Percentiles rank a stretch among this genome's conserved stretches.
Evolutionary conservation across 2,888 invertebrate species (phyloP).

Genomic region (Caenorhabditis virilis): DNA sequence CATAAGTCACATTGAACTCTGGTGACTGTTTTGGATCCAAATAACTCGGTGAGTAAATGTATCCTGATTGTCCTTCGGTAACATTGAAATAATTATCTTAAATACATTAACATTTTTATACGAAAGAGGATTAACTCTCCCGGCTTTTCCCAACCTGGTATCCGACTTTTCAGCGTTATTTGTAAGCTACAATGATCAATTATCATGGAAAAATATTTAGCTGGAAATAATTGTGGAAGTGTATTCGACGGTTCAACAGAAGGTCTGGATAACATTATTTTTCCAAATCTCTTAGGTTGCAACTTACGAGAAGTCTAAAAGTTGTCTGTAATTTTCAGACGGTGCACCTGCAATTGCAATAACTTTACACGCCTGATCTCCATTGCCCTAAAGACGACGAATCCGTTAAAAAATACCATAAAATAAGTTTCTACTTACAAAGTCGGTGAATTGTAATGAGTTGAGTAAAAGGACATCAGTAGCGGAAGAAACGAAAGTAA

Average conservation of each 20-base stretch:
- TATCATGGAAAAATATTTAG: constrained; percentile 19
- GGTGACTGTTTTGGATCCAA: constrained; percentile 6
- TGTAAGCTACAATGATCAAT: constrained; percentile 13
- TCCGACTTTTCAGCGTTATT: neutral
- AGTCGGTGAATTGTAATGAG: neutral
- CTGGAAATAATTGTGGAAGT: constrained; percentile 25
- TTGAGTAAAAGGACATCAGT: neutral
- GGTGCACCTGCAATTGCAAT: constrained; percentile 16
- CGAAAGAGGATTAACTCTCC: no score
- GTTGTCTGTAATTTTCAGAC: neutral
- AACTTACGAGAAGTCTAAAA: constrained; percentile 11
- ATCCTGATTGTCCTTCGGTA: constrained; percentile 7
- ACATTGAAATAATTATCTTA: constrained; percentile 9
- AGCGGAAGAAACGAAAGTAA: constrained; percentile 11
- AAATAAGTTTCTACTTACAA: neutral
- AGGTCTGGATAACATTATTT: neutral
- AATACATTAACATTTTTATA: neutral
- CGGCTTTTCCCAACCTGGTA: neutral
- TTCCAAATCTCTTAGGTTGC: neutral
- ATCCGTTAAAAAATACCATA: neutral
- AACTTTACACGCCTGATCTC: neutral
- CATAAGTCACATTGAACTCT: constrained; percentile 21
- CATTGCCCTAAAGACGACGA: neutral
- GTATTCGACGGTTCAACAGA: neutral
- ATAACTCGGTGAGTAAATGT: constrained; percentile 25